These are phyloP conservation scores for Prietella phreatophila DNA, from an alignment of 2,113 vertebrate species.

Conservation along the genomic window DNA sequence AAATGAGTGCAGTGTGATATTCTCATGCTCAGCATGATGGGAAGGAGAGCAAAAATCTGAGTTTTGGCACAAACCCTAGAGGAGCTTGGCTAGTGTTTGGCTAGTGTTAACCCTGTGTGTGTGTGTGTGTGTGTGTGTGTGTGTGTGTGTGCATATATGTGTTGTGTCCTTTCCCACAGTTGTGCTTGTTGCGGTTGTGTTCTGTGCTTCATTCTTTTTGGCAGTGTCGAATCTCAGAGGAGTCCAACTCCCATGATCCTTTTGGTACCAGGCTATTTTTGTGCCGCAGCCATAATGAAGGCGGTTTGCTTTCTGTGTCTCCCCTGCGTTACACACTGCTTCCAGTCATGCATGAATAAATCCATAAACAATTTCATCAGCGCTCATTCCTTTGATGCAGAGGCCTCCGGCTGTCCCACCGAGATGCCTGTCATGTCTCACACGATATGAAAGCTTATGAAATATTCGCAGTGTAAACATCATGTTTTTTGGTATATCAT, in stretches of 20 bases:
- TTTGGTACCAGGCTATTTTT: constrained; percentile 48
- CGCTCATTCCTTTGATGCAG: constrained; percentile 28
- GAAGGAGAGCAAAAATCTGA: constrained; percentile 43
- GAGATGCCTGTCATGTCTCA: constrained; percentile 46
- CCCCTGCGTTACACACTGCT: constrained; percentile 31
- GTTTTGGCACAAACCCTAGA: constrained; percentile 42
- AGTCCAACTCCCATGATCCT: constrained; percentile 53
- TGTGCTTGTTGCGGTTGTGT: constrained; percentile 44
- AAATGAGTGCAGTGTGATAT: constrained; percentile 24
- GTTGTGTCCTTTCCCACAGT: constrained; percentile 52
- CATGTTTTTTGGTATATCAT: neutral
- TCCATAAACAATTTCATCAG: constrained; percentile 30
- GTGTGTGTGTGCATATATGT: constrained; percentile 33
- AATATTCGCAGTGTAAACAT: neutral
- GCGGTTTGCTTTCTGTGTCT: constrained; percentile 34
- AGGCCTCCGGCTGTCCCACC: constrained; percentile 31
- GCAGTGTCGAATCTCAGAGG: constrained; percentile 48
- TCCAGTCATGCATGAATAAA: constrained; percentile 36
- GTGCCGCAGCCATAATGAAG: constrained; percentile 38
- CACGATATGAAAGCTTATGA: neutral
- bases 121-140: constrained; percentile 36
- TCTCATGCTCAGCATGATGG: constrained; percentile 48
- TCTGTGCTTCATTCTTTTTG: constrained; percentile 49
- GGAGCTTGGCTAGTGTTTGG: constrained; percentile 48
- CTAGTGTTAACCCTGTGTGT: constrained; percentile 34